phyloP scores from a whole-genome alignment of 2,797 vertebrate genomes.

The Spatula versicolor region DNA sequence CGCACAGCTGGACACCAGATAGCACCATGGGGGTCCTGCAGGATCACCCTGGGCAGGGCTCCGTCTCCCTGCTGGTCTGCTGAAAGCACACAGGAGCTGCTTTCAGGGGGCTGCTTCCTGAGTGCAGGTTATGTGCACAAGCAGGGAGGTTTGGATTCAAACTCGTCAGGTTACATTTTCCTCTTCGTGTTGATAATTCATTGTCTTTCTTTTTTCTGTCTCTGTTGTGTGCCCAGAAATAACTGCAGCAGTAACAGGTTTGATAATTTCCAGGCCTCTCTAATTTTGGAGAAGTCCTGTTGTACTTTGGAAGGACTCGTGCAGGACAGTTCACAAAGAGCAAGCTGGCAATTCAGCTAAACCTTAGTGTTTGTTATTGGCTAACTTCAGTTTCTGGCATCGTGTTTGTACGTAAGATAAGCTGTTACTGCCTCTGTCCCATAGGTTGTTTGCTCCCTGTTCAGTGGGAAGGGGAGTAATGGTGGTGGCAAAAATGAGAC shows the following conservation, averaged over 20 bases:
- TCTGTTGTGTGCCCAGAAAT: background rate
- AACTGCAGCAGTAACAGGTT: background rate
- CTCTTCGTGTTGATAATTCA: background rate
- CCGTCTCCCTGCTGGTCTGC: background rate
- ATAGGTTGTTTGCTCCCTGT: background rate
- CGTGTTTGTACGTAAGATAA: background rate
- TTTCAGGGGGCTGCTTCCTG: background rate
- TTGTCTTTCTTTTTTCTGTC: background rate
- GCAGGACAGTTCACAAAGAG: background rate
- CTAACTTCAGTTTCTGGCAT: background rate
- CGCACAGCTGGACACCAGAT: background rate
- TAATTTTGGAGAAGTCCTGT: background rate
- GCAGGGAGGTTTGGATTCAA: background rate
- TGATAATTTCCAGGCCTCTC: background rate
- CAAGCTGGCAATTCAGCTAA: background rate
- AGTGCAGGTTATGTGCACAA: accelerated
- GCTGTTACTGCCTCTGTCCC: background rate
- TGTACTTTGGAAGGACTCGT: background rate
- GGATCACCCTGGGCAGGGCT: background rate
- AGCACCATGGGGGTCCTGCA: background rate
- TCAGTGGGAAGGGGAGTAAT: background rate
- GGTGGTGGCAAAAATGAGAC: background rate
- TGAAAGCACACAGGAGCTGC: accelerated
- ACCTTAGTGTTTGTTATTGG: background rate
- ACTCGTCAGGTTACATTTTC: background rate